Evolutionary conservation across 2,888 invertebrate genomes (phyloP).

Genomic region (Dicyrtoma fusca): DNA sequence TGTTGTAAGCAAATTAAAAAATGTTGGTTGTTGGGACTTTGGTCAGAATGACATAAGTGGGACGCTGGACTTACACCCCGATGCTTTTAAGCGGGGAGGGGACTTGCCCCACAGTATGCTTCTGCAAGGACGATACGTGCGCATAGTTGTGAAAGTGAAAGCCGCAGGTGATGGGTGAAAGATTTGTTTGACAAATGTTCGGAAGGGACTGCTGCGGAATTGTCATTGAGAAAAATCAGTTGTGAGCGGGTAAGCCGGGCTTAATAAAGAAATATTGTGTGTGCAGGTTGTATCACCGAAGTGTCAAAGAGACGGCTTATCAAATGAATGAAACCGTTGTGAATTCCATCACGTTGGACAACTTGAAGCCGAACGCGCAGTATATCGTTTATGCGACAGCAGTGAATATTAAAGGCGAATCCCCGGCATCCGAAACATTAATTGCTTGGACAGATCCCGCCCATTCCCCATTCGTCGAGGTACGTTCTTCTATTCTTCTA

Average conservation of each 20-base stretch:
- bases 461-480: slow-evolving; percentile 83
- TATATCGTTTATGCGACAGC: slow-evolving; percentile 77
- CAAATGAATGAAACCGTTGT: slow-evolving; percentile 68
- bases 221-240: too few relatives aligned
- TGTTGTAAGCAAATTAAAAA: too few relatives aligned
- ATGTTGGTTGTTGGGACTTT: too few relatives aligned
- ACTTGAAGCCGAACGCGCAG: slow-evolving; percentile 77
- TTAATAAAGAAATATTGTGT: slow-evolving; percentile 36
- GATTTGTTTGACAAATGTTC: too few relatives aligned
- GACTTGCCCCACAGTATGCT: too few relatives aligned
- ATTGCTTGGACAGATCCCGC: slow-evolving; percentile 87
- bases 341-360: slow-evolving; percentile 72
- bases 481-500: slow-evolving; percentile 59
- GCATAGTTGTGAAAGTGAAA: too few relatives aligned
- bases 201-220: too few relatives aligned
- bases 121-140: too few relatives aligned
- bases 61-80: too few relatives aligned
- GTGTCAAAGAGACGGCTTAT: slow-evolving; percentile 67
- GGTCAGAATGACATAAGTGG: too few relatives aligned
- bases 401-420: slow-evolving; percentile 69
- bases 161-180: too few relatives aligned
- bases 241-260: not conserved
- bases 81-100: too few relatives aligned
- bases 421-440: slow-evolving; percentile 78
- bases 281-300: slow-evolving; percentile 72